Conservation (phyloP, 2,113 vertebrate genomes). For the Dipodomys ordii region DNA sequence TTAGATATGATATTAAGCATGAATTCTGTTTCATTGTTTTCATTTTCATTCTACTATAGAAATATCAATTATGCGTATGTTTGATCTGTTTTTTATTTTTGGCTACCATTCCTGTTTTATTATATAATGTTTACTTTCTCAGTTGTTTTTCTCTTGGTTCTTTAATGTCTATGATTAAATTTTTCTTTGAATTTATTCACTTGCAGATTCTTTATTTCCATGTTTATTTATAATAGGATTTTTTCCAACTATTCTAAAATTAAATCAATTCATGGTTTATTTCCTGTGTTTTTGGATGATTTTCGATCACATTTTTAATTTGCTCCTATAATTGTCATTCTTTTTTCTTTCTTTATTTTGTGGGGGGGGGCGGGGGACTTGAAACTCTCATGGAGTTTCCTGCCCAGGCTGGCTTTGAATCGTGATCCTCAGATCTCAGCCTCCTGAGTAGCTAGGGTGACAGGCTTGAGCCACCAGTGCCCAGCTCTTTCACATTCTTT, state of each 20-base stretch:
- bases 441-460: no score
- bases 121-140: not conserved
- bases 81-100: not conserved
- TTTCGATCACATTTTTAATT: not conserved
- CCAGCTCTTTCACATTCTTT: not conserved
- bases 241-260: not conserved
- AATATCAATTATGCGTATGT: not conserved
- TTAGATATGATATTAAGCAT: not conserved
- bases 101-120: not conserved
- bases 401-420: no score
- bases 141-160: not conserved
- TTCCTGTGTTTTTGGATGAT: not conserved
- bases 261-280: not conserved
- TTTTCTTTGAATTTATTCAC: not conserved
- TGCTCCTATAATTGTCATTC: not conserved
- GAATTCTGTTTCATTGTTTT: not conserved
- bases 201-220: not conserved
- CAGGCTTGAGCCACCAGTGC: no score
- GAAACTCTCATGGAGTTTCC: no score
- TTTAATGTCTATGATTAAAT: not conserved
- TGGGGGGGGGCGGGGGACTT: no score
- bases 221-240: not conserved
- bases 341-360: not conserved
- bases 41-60: not conserved
- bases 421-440: no score